Evolutionary conservation across 2,113 vertebrate genomes (phyloP), one percentile per base, ranked within the genome.

Genomic region (Macrotus californicus): DNA sequence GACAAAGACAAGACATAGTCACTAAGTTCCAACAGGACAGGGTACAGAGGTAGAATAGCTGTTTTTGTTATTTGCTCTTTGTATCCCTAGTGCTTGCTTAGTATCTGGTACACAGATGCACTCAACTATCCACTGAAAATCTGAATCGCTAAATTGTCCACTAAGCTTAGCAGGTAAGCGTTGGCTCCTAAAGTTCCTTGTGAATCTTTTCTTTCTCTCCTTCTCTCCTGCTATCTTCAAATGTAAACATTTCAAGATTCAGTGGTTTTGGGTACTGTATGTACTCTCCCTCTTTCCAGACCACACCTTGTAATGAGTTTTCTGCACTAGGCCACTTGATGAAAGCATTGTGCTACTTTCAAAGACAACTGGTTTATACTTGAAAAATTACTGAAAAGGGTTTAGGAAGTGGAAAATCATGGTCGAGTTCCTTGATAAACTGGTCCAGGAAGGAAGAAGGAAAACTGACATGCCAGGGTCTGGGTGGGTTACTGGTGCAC

Each of bases 171-270:
- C 95, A 46, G 13, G 6, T 31, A 77, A 64, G 26, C 0, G 73
- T 43, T 39, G 24, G 48, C 31, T 93, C 46, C 52, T 22, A 11
- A 56, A 87, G 9, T 31, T 29, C n/a, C 24, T 77, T 50, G 21
- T 41, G 69, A 41, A 29, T 82, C 15, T 59, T n/a, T 72, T 43
- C 59, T n/a, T 67, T 46, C 43, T 31, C 18, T 81, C 67, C 34
- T 13, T 82, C 34, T 29, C 48, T 86, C 11, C 69, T 64, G 41
- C 41, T 61, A 7, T 70, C 54, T 73, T 95, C 91, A 91, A 76
- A 83, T 52, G 46, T 10, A 87, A 94, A 86, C 24, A 46, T 97
- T 94, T 94, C 41, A 64, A 72, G 70, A 80, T 41, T n/a, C 87
- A 39, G 43, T 43, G 43, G 43, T 66, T 86, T 50, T 64, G 59